A percentile compares a stretch with the other conserved stretches of the same genome.
Evolutionary conservation across 2,113 vertebrate species (phyloP).

Genomic region (Pardalotus punctatus): DNA sequence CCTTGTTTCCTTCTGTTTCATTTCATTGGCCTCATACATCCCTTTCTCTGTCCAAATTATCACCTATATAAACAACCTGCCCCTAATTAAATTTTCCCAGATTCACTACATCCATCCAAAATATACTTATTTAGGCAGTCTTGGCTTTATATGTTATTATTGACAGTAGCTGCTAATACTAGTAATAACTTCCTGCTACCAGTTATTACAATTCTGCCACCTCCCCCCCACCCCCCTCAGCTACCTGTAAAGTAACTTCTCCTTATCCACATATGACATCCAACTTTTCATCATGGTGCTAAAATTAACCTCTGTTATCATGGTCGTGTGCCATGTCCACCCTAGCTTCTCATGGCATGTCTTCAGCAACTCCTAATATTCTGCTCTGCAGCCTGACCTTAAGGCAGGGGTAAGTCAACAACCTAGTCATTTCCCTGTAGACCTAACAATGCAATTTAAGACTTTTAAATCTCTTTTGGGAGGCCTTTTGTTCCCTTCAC

Average conservation of each 20-base stretch:
- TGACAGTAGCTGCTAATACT: background rate
- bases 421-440: background rate
- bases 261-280: background rate
- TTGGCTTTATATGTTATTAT: background rate
- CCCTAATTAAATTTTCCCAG: background rate
- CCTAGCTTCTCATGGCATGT: background rate
- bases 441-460: background rate
- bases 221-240: accelerated
- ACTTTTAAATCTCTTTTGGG: background rate
- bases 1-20: background rate
- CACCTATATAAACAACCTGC: background rate
- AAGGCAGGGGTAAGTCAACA: background rate
- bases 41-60: background rate
- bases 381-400: background rate
- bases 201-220: background rate
- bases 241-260: background rate
- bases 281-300: background rate
- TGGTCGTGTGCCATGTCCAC: background rate
- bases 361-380: background rate
- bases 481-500: background rate
- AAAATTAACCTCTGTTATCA: background rate
- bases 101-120: background rate
- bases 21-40: background rate
- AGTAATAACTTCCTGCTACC: background rate
- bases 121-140: background rate